phyloP scores from a whole-genome alignment of 2,113 vertebrate genomes.

The Caracal caracal region DNA sequence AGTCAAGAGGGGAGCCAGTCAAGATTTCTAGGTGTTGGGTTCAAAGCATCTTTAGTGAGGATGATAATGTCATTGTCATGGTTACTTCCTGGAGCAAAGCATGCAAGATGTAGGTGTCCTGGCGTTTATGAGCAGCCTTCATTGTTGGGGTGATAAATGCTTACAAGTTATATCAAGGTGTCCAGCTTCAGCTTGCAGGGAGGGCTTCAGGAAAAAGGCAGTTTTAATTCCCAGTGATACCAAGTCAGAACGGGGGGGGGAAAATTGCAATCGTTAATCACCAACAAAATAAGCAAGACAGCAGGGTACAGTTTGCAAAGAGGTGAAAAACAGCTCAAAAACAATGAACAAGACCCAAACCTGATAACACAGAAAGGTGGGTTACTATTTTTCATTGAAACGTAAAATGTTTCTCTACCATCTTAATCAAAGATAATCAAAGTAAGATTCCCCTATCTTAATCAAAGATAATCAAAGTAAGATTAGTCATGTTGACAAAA shows the following conservation, averaged over 20 bases:
- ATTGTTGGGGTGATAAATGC: not conserved
- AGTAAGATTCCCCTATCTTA: not conserved
- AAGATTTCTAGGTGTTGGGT: not conserved
- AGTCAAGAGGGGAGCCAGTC: not conserved
- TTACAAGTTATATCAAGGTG: not conserved
- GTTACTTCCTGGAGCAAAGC: not conserved
- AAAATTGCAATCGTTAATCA: not conserved
- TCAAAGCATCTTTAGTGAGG: not conserved
- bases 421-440: conserved; percentile 30
- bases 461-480: conserved; percentile 15
- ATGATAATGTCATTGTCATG: too few relatives aligned
- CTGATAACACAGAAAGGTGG: not conserved
- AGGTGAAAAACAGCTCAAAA: not conserved
- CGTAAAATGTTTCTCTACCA: not conserved
- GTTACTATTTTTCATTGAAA: conserved; percentile 22
- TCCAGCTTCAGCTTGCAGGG: not conserved
- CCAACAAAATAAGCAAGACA: not conserved
- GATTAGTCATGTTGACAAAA: not conserved
- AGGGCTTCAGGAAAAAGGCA: not conserved
- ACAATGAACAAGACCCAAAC: not conserved
- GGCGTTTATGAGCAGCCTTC: not conserved
- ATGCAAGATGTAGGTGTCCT: not conserved
- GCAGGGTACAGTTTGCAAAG: not conserved
- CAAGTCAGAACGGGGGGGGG: not conserved
- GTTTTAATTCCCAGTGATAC: not conserved